Evolutionary conservation across 2,113 vertebrate species (phyloP).

Genomic region (Lepus europaeus): DNA sequence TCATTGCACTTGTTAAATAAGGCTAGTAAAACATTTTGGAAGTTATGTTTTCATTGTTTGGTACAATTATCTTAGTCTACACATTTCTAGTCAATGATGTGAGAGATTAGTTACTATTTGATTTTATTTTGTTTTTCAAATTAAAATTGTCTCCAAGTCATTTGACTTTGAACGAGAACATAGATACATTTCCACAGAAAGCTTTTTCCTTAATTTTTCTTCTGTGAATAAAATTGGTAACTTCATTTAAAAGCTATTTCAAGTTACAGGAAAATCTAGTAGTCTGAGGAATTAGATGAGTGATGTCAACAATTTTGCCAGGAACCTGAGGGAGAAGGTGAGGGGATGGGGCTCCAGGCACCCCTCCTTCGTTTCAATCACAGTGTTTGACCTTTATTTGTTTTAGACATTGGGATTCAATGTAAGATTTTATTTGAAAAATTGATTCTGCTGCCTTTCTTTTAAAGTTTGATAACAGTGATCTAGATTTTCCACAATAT

Average conservation of each 20-base stretch:
- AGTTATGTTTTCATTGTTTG: conserved; percentile 36
- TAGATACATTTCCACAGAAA: background rate
- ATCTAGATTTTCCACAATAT: conserved; percentile 80
- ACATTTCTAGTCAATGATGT: background rate
- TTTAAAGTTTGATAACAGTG: conserved; percentile 80
- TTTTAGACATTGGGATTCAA: conserved; percentile 72
- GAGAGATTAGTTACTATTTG: conserved; percentile 21
- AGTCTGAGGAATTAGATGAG: background rate
- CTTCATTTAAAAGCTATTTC: conserved; percentile 12
- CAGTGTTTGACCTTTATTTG: conserved; percentile 67
- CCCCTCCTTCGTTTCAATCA: conserved; percentile 11
- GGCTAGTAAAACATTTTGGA: background rate
- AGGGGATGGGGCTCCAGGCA: background rate
- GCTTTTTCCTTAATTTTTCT: conserved; percentile 22
- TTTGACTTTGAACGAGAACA: background rate
- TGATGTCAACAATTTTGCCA: background rate
- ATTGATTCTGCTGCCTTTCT: conserved; percentile 66
- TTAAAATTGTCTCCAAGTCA: conserved; percentile 43
- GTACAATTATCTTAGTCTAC: background rate
- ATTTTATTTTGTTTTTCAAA: conserved; percentile 46
- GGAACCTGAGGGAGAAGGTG: background rate
- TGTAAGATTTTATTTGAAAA: conserved; percentile 77
- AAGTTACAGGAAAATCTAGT: conserved; percentile 7
- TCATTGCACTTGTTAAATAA: conserved; percentile 46
- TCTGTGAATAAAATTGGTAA: conserved; percentile 14